These are phyloP conservation scores for Archivesica marissinica DNA, from an alignment of 1,140 invertebrate species.

Conservation along the genomic window DNA sequence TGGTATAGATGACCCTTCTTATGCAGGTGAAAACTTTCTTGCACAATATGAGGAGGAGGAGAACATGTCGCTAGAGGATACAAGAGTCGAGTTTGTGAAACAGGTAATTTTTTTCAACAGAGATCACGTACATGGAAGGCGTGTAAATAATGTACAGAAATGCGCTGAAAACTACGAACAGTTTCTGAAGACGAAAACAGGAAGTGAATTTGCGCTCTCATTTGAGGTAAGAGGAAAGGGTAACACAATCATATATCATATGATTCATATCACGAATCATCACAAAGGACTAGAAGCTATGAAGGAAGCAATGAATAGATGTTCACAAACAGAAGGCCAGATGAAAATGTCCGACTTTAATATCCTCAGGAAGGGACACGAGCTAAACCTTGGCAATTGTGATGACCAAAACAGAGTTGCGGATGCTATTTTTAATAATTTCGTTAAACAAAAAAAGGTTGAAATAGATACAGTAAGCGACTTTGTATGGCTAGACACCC, in stretches of 20 bases:
- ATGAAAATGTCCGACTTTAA: slow-evolving; percentile 14
- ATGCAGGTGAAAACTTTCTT: background rate
- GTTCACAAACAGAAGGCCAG: slow-evolving; percentile 11
- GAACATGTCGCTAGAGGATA: background rate
- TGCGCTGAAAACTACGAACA: background rate
- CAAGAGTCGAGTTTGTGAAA: background rate
- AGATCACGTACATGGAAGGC: background rate
- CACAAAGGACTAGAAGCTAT: slow-evolving; percentile 1
- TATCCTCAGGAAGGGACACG: background rate
- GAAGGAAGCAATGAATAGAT: slow-evolving; percentile 12
- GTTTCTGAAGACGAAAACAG: background rate
- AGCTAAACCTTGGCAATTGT: slow-evolving; percentile 2
- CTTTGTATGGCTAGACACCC: background rate
- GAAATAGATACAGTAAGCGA: background rate
- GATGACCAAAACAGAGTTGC: background rate
- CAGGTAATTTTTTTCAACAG: background rate
- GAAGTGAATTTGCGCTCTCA: background rate
- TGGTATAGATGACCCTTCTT: background rate
- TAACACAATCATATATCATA: background rate
- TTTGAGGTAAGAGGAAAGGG: background rate
- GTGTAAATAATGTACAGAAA: background rate
- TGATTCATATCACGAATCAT: slow-evolving; percentile 25
- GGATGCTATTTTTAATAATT: slow-evolving; percentile 2
- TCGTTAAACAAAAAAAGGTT: background rate
- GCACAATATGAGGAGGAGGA: background rate